phyloP scores from a whole-genome alignment of 37 sponge, comb jelly and placozoan genomes.

The Mnemiopsis leidyi region DNA sequence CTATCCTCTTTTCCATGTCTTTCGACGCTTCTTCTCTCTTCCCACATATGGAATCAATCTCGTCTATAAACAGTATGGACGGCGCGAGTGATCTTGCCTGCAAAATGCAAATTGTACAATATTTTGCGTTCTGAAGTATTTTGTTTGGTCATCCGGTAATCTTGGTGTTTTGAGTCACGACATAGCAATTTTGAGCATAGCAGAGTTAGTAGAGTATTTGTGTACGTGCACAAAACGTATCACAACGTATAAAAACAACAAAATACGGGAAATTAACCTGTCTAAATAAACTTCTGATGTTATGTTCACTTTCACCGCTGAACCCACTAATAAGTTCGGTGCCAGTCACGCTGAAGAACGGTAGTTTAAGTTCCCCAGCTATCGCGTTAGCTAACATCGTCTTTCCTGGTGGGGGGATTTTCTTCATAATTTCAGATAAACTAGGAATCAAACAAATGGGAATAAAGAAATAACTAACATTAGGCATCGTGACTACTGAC shows the following conservation, averaged over 20 bases:
- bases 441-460: background rate
- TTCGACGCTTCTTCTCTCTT: conserved; percentile 87
- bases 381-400: conserved; percentile 94
- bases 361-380: conserved; percentile 88
- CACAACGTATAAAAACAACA: too few relatives aligned
- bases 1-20: conserved; percentile 97
- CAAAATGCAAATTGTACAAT: background rate
- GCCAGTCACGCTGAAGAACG: conserved; percentile 84
- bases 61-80: conserved; percentile 92
- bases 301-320: conserved; percentile 92
- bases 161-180: too few relatives aligned
- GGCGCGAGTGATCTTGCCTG: conserved; percentile 72
- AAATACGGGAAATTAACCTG: too few relatives aligned
- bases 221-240: too few relatives aligned
- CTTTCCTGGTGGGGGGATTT: conserved; percentile 68
- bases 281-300: conserved; percentile 84
- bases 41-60: conserved; percentile 92
- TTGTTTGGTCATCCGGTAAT: too few relatives aligned
- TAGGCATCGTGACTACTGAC: too few relatives aligned
- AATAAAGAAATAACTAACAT: too few relatives aligned
- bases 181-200: too few relatives aligned
- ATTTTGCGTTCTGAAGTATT: too few relatives aligned
- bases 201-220: too few relatives aligned
- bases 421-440: background rate
- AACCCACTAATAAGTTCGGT: conserved; percentile 96